Percentiles rank a stretch among this genome's conserved stretches.
Evolutionary conservation across 2,797 vertebrate species (phyloP).

Genomic region (Artibeus lituratus): DNA sequence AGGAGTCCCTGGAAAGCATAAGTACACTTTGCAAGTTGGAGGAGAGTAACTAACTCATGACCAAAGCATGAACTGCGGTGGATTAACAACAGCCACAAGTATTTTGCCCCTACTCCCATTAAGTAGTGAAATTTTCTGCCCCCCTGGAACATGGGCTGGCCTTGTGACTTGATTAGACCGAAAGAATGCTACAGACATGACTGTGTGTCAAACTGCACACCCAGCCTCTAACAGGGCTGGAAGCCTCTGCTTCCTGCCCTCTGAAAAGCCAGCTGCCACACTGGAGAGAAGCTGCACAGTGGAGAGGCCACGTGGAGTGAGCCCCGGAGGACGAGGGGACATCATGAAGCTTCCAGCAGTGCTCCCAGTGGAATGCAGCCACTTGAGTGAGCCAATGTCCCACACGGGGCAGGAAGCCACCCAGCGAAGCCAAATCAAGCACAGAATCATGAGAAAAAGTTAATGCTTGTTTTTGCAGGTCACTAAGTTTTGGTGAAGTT

Average conservation of each 20-base stretch:
- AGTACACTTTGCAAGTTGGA: background rate
- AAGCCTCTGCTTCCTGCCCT: background rate
- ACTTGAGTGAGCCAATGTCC: too few species aligned
- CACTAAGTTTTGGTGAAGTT: background rate
- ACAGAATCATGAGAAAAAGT: background rate
- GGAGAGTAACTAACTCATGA: background rate
- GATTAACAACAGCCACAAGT: background rate
- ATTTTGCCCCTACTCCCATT: too few species aligned
- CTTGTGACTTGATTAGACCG: background rate
- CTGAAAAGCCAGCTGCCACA: background rate
- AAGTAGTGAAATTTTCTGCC: background rate
- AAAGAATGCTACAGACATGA: background rate
- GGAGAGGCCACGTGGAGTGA: background rate
- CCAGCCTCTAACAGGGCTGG: background rate
- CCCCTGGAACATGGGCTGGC: background rate
- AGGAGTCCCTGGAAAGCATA: too few species aligned
- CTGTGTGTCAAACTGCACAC: background rate
- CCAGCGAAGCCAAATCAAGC: background rate
- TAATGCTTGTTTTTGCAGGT: background rate
- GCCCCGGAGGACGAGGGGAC: too few species aligned
- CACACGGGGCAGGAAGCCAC: background rate
- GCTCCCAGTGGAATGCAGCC: background rate
- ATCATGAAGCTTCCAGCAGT: accelerated
- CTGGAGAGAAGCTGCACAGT: background rate
- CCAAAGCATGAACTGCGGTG: background rate